These are phyloP conservation scores for Trichosurus vulpecula DNA, from an alignment of 2,797 vertebrate species.

Conservation along the genomic window DNA sequence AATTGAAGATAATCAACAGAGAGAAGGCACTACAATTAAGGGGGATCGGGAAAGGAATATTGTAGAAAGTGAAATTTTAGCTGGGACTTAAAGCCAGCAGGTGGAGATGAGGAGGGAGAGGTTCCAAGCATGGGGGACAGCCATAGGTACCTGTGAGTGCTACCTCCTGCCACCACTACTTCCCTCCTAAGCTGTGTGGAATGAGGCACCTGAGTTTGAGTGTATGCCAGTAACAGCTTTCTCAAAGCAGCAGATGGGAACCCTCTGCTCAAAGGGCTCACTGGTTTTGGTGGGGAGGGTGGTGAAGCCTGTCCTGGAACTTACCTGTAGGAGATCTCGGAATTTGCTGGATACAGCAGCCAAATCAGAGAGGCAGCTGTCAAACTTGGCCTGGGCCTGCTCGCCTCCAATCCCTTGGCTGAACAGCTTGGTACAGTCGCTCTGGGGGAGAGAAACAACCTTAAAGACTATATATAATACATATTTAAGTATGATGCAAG, in stretches of 20 bases:
- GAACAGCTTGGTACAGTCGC: slow-evolving; percentile 95
- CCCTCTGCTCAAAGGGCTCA: not conserved
- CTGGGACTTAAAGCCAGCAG: not conserved
- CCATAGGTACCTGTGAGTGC: not conserved
- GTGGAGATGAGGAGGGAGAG: not conserved
- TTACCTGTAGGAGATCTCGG: slow-evolving; percentile 96
- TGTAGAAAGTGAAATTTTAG: not conserved
- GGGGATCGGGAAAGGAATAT: not conserved
- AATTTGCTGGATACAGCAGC: slow-evolving; percentile 95
- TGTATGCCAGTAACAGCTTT: not conserved
- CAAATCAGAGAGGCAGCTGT: slow-evolving; percentile 96
- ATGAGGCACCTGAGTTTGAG: not conserved
- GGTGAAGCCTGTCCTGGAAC: not conserved
- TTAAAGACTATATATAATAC: not conserved
- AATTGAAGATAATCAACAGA: not conserved
- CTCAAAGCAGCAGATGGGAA: not conserved
- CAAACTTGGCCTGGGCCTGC: slow-evolving; percentile 94
- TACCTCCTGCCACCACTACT: not conserved
- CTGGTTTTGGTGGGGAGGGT: not conserved
- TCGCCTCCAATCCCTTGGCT: slow-evolving; percentile 90
- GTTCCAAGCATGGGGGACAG: too few species aligned
- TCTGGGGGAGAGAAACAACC: slow-evolving; percentile 84
- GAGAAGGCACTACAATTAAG: not conserved
- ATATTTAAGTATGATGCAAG: not conserved
- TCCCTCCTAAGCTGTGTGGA: not conserved